Percentiles rank a stretch among this genome's conserved stretches.
Conservation (phyloP, 2,113 vertebrate genomes). For the Lampris megalopsis region DNA sequence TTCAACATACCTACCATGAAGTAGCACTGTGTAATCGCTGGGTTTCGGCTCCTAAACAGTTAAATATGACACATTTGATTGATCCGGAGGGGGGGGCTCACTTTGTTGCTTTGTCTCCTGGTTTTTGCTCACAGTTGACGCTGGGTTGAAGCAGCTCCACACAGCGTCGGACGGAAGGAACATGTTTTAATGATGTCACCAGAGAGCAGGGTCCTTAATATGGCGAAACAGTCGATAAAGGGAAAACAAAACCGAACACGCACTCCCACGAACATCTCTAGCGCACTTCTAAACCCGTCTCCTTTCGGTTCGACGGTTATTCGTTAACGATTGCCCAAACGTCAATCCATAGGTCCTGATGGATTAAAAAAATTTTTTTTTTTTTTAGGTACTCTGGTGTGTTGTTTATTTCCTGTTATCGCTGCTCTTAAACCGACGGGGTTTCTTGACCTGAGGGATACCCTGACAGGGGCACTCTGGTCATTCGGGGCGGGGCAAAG, state of each 20-base stretch:
- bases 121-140: conserved; percentile 72
- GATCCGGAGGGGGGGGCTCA: conserved; percentile 80
- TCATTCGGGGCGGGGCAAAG: conserved; percentile 57
- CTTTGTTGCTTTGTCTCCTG: conserved; percentile 88
- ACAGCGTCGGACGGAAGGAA: conserved; percentile 84
- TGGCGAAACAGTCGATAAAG: conserved; percentile 47
- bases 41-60: conserved; percentile 75
- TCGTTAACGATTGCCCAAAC: too few species aligned
- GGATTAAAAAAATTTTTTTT: too few species aligned
- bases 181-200: conserved; percentile 79
- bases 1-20: conserved; percentile 68
- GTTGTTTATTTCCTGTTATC: conserved; percentile 3
- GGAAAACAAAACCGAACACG: conserved; percentile 20
- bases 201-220: conserved; percentile 60
- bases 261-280: neutral
- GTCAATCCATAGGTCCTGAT: too few species aligned
- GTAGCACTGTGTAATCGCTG: conserved; percentile 19
- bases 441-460: conserved; percentile 57
- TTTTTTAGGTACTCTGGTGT: neutral
- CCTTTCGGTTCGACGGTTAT: too few species aligned
- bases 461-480: conserved; percentile 38
- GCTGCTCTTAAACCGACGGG: conserved; percentile 35
- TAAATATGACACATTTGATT: conserved; percentile 82
- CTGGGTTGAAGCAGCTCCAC: conserved; percentile 82
- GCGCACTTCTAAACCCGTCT: too few species aligned